Base-by-base conservation (phyloP, 1,140 invertebrate species). In the Maconellicoccus hirsutus region DNA sequence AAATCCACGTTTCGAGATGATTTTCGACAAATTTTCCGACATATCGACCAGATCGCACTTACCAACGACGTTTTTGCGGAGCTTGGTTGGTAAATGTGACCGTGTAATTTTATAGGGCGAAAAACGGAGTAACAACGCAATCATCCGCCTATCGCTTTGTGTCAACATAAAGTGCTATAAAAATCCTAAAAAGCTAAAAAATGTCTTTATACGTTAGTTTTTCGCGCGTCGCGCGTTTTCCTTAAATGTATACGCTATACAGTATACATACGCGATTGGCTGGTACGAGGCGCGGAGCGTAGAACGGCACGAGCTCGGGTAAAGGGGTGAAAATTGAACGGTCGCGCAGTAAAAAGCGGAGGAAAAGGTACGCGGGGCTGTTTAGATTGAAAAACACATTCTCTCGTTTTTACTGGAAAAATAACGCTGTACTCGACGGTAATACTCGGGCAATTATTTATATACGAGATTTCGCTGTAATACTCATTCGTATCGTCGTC, bases 131-230 rank as follows among this genome's bases (percentile, higher is more conserved):
- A 52, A 52, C 42, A 52, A 52, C n/a, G 42, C 42, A 52, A 52
- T 52, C 42, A 52, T 52, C 42, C n/a, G 42, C 42, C 42, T 52
- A 52, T 52, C 42, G 42, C 42, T 52, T 52, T 52, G 42, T 52
- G 42, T 52, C 42, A 52, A 52, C 42, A 52, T 52, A 52, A 52
- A 52, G 42, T 19, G n/a, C 42, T 19, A 52, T 52, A 52, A 52
- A 52, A 52, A 52, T 52, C 42, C 42, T 52, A 52, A 52, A 52
- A 19, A 52, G 42, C 42, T 8, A 19, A 52, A 52, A 52, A 52
- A 52, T 52, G n/a, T 52, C 42, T 52, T 52, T 52, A 52, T 52
- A 52, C 42, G 42, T 52, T 33, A 52, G 6, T 52, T n/a, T 52
- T 52, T 52, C 12, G 42, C 42, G 42, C n/a, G n/a, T n/a, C n/a